Base-by-base conservation (phyloP, 2,888 invertebrate species). In the Salticus scenicus region DNA sequence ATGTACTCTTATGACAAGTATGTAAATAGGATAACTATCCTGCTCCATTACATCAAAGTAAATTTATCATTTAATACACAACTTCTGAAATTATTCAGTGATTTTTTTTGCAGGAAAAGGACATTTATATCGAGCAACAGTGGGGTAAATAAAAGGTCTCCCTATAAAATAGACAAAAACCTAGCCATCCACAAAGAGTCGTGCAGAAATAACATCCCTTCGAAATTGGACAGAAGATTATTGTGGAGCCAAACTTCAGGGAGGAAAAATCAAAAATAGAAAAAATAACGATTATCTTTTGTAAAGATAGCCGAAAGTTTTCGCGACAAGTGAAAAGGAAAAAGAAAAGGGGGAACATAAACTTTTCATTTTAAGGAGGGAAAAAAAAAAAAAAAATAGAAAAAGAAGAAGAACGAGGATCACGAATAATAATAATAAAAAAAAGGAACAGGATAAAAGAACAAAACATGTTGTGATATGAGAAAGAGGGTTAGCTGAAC, bases 211-310 rank as follows among this genome's bases (percentile, higher is more conserved):
- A 57, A 57, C 57, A 57, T 24, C 24, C 24, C 2, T 24, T 57
- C 24, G 12, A 57, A 57, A 57, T 24, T 57, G 20, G 57, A 57
- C 24, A 57, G 57, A 57, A 57, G 2, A 12, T 4, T 24, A 57
- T 57, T 41, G 57, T 20, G 33, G 37, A 24, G 71, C 33, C 24
- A 37, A 67, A 67, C 67, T 67, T 67, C 20, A n/a, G 37, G 33
- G 33, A n/a, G 5, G 33, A 67, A 70, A 74, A 27, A 63, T 37
- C 47, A 57, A 41, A 70, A 81, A 70, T 69, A 47, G 42, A 57
- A 51, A 51, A 77, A 81, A 84, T 66, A 83, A 69, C 69, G 73
- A 73, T 84, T 84, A 77, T 84, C 78, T 83, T 82, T 64, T 74
- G 66, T 57, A 77, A 84, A 77, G 77, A 73, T 73, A 84, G 77